Base-by-base conservation (phyloP, 2,888 invertebrate genomes). In the Eilema griseolum region DNA sequence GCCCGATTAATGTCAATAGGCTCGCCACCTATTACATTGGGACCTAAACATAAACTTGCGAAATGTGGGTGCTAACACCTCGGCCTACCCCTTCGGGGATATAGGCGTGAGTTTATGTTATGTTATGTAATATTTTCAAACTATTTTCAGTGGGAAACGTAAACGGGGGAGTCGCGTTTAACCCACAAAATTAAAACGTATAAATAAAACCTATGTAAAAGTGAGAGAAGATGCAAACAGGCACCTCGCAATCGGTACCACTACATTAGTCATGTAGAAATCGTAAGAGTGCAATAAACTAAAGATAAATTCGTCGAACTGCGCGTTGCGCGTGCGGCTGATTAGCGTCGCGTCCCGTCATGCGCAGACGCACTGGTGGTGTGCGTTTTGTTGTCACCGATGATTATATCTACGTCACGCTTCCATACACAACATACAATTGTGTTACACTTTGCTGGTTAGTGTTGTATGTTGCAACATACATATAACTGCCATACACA, bases 311-410 rank as follows among this genome's bases (percentile, higher is more conserved):
- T 20, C 75, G 69, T 73, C 72, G 75, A 79, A 79, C 74, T 62
- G 81, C 74, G 74, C 74, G 74, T 73, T 62, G 81, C 74, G 74
- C 74, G 74, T 77, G 77, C 71, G 76, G n/a, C 57, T 75, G 73
- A 76, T 78, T 75, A 77, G 71, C 73, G 69, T 70, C 62, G 71
- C 73, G 69, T 70, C 66, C 52, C 68, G 59, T 72, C 69, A 72
- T 68, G 72, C 72, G 59, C 56, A 46, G 16, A 56, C 70, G 70
- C 66, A 70, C 24, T 23, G 61, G 33, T 28, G 66, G 14, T 72
- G 67, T 63, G 59, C 73, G 66, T 78, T 80, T 71, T 78, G 70
- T 75, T 77, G 78, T 62, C 67, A 78, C 68, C 69, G 72, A 77
- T 71, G 62, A 67, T 71, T 68, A 68, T 64, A 68, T 64, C 59